Conservation (phyloP, 2,113 vertebrate genomes). For the Oreochromis aureus region DNA sequence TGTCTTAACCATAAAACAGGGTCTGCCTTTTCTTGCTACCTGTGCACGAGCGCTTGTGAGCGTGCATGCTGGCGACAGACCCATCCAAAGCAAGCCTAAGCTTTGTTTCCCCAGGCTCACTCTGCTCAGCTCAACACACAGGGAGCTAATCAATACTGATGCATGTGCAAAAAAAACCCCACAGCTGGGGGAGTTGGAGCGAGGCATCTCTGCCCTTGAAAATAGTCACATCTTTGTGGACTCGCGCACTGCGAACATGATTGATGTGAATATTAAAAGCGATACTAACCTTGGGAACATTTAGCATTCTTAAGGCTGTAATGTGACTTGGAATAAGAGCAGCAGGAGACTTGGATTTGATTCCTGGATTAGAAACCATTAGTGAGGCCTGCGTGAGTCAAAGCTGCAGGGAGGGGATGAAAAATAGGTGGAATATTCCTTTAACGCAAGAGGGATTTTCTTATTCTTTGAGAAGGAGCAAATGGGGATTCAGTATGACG, state of each 20-base stretch:
- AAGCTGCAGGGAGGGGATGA: not conserved
- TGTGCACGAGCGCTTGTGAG: not conserved
- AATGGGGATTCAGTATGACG: not conserved
- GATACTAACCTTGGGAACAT: not conserved
- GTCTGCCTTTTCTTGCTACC: not conserved
- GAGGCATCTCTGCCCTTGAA: not conserved
- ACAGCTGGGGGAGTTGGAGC: not conserved
- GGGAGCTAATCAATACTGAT: slow-evolving; percentile 42
- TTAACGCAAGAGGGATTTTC: not conserved
- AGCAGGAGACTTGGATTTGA: not conserved
- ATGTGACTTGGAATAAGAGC: not conserved
- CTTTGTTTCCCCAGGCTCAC: slow-evolving; percentile 40
- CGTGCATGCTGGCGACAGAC: not conserved
- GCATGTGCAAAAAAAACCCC: not conserved
- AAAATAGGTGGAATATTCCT: not conserved
- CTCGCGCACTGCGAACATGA: not conserved
- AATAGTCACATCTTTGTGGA: not conserved
- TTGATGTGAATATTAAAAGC: not conserved
- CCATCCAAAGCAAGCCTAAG: not conserved
- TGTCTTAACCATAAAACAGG: not conserved
- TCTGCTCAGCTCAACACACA: slow-evolving; percentile 3
- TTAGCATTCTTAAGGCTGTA: not conserved
- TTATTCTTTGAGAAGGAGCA: not conserved
- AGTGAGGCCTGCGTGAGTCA: not conserved
- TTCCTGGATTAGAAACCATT: not conserved